Evolutionary conservation across 2,888 invertebrate genomes (phyloP), one percentile per base, ranked within the genome.

Genomic region (Mythimna loreyi): DNA sequence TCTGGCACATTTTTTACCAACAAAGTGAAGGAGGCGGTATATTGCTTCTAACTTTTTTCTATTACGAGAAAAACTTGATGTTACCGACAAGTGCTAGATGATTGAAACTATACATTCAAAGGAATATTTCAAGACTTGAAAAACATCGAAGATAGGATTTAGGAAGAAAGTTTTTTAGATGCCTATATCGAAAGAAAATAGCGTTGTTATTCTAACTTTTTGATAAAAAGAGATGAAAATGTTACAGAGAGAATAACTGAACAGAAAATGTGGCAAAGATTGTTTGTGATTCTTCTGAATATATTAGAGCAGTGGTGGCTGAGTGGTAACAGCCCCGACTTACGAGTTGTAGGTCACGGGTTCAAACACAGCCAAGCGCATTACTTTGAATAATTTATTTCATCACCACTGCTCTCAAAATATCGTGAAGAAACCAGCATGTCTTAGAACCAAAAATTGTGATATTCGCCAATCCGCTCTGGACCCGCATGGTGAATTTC

Each of bases 41-140:
- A 76, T 67, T 65, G 60, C 55, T 64, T 57, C 67, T 33, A 82
- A 76, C 72, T 76, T 83, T 80, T 72, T 76, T 47, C 77, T 69
- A 60, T 76, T 72, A 72, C 72, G 53, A 21, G 28, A 53, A 73
- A 66, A 72, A 75, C 58, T 82, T 76, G 66, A 43, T 47, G 63
- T 65, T 57, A 62, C 23, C 23, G 33, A 43, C 47, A 40, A 80
- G 62, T 36, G 36, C 59, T 33, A 25, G 67, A 47, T 72, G 66
- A 80, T 67, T 61, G 66, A 67, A 82, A 71, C 59, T 61, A 68
- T 70, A 69, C 43, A 63, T 76, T 80, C 56, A 69, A 55, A 55
- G 45, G 50, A 50, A 75, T 68, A 53, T 76, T 79, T 55, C 30
- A 59, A 55, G 19, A 64, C 50, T 60, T 60, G 2, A 49, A 36